Evolutionary conservation across 2,888 invertebrate species (phyloP).

Genomic region (Pachydiplax longipennis): DNA sequence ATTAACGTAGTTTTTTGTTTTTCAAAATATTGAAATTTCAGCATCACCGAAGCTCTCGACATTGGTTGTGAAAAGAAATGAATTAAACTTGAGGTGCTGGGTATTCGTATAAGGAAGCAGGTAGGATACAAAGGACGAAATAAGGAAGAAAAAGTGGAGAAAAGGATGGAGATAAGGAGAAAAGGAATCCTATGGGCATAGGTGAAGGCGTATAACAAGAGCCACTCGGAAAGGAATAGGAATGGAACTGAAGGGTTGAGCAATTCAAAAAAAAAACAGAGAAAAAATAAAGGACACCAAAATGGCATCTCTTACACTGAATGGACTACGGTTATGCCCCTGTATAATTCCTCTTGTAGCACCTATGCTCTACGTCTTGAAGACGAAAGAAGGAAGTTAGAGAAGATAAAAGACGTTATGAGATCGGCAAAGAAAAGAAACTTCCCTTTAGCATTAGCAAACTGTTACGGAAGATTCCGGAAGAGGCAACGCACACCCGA

Average conservation of each 20-base stretch:
- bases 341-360: neutral
- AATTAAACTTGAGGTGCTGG: too few species aligned
- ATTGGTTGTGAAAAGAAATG: too few species aligned
- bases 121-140: neutral
- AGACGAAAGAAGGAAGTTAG: neutral
- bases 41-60: too few species aligned
- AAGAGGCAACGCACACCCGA: neutral
- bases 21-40: too few species aligned
- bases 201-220: too few species aligned
- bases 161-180: neutral
- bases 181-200: too few species aligned
- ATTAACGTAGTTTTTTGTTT: too few species aligned
- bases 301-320: neutral
- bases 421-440: too few species aligned
- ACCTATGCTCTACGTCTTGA: neutral
- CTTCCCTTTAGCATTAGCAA: neutral
- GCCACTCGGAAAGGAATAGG: too few species aligned
- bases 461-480: neutral
- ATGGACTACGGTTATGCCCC: neutral
- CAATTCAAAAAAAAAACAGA: too few species aligned
- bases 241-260: too few species aligned
- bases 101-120: too few species aligned
- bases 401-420: neutral
- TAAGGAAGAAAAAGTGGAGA: neutral
- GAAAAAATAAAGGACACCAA: neutral